Percentiles rank a stretch among this genome's conserved stretches.
Conservation (phyloP, 1,140 invertebrate species). For the Ips typographus region DNA sequence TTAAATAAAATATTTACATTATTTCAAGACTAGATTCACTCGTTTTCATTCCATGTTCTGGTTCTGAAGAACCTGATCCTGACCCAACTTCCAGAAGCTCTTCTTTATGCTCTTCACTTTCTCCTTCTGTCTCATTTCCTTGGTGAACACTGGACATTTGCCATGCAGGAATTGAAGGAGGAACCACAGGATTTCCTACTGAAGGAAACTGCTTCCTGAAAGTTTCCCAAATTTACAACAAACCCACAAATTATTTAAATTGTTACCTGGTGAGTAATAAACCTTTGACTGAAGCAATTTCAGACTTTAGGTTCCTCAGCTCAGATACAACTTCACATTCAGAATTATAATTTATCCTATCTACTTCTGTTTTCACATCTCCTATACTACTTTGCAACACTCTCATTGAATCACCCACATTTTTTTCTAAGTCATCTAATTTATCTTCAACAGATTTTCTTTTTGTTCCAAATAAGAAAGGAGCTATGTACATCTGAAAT, state of each 20-base stretch:
- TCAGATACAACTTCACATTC: conserved; percentile 59
- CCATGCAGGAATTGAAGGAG: conserved; percentile 75
- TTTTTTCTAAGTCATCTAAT: conserved; percentile 66
- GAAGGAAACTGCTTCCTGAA: conserved; percentile 72
- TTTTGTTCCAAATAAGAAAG: conserved; percentile 50
- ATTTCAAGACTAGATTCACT: conserved; percentile 71
- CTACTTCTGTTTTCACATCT: conserved; percentile 60
- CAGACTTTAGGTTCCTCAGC: conserved; percentile 69
- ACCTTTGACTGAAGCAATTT: conserved; percentile 75
- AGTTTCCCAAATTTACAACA: conserved; percentile 15
- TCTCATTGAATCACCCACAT: conserved; percentile 62
- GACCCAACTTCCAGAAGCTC: conserved; percentile 49
- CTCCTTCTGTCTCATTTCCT: conserved; percentile 40
- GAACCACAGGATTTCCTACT: conserved; percentile 60
- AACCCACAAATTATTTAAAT: conserved; percentile 8
- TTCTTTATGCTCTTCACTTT: conserved; percentile 45
- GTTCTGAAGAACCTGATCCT: conserved; percentile 64
- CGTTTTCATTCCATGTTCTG: conserved; percentile 66
- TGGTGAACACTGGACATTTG: conserved; percentile 61
- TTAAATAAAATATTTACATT: conserved; percentile 54
- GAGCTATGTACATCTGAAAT: conserved; percentile 47
- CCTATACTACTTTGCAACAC: conserved; percentile 61
- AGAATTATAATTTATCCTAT: conserved; percentile 55
- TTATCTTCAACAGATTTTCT: conserved; percentile 59
- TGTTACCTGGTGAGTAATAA: conserved; percentile 71